These are phyloP conservation scores for Epinotia demarniana DNA, from an alignment of 2,888 invertebrate genomes.

Conservation along the genomic window DNA sequence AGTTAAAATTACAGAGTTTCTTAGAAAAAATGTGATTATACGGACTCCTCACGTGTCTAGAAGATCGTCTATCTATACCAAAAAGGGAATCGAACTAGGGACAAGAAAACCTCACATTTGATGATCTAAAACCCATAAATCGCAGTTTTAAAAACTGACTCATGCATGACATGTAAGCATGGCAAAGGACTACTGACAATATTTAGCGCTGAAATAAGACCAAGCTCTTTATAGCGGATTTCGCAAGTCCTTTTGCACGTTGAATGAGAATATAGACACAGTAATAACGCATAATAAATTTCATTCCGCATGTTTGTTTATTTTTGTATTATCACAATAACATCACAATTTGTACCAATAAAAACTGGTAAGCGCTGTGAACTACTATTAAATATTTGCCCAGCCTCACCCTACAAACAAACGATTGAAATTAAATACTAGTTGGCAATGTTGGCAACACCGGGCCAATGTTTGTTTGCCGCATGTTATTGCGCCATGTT, in stretches of 20 bases:
- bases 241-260: background rate
- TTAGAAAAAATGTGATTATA: too few species aligned
- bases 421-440: constrained; percentile 43
- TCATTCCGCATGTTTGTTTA: background rate
- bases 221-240: background rate
- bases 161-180: too few species aligned
- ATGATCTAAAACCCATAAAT: too few species aligned
- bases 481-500: constrained; percentile 35
- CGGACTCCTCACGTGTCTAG: too few species aligned
- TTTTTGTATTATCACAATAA: constrained; percentile 4
- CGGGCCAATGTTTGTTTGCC: constrained; percentile 36
- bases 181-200: background rate
- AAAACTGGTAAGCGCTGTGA: constrained; percentile 24
- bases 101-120: too few species aligned
- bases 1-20: too few species aligned
- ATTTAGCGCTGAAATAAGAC: background rate
- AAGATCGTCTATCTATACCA: too few species aligned
- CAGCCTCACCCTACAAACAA: constrained; percentile 38
- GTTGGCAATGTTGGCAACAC: constrained; percentile 36
- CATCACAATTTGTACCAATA: constrained; percentile 19
- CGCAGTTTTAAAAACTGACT: too few species aligned
- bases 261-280: background rate
- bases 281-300: background rate
- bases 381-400: constrained; percentile 34
- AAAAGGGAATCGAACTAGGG: too few species aligned